Evolutionary conservation across 2,797 vertebrate species (phyloP).

Genomic region (Varecia variegata): DNA sequence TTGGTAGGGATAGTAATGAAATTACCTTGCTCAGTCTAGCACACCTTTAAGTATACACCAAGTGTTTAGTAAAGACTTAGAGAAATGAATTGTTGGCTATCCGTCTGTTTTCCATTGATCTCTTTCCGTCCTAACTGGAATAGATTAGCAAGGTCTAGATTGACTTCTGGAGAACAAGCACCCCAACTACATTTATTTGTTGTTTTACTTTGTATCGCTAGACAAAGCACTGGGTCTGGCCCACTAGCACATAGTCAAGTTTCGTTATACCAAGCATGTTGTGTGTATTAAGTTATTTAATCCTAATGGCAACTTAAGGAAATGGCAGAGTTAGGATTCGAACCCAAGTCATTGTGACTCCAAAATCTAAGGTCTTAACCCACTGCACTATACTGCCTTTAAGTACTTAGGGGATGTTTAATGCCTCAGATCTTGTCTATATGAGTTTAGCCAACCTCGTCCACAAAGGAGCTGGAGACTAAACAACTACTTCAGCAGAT

Average conservation of each 20-base stretch:
- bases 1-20: not conserved
- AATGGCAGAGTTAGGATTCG: not conserved
- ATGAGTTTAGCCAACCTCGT: not conserved
- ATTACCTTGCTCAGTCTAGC: not conserved
- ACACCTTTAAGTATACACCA: not conserved
- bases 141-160: not conserved
- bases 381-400: not conserved
- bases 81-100: not conserved
- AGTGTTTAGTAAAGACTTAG: not conserved
- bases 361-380: not conserved
- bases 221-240: not conserved
- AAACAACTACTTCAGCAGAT: not conserved
- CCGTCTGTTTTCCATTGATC: not conserved
- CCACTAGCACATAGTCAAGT: not conserved
- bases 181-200: not conserved
- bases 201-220: not conserved
- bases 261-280: not conserved
- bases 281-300: not conserved
- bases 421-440: not conserved
- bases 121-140: not conserved
- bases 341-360: not conserved
- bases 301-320: not conserved
- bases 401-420: not conserved
- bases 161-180: not conserved
- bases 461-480: not conserved